A percentile compares a stretch with the other conserved stretches of the same genome.
These are phyloP conservation scores for Zaprionus ghesquierei DNA, from an alignment of 1,140 invertebrate genomes.

Conservation along the genomic window DNA sequence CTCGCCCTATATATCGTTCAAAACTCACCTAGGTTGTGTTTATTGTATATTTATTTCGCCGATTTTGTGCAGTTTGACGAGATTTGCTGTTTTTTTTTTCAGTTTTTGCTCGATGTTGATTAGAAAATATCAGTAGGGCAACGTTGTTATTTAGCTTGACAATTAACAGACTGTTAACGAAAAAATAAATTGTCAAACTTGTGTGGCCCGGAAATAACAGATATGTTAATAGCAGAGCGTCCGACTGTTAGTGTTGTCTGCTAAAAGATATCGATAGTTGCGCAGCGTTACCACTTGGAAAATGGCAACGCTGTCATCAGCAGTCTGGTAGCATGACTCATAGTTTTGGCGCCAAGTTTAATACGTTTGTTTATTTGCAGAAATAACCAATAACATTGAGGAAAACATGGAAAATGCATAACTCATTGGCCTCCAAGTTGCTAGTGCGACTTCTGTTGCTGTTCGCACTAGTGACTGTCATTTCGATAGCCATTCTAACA, in stretches of 20 bases:
- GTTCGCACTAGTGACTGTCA: slow-evolving; percentile 57
- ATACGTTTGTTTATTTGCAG: not conserved
- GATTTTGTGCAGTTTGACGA: slow-evolving; percentile 8
- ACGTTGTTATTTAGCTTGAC: slow-evolving; percentile 33
- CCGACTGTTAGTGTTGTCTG: not conserved
- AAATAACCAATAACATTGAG: not conserved
- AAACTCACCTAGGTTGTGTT: slow-evolving; percentile 50
- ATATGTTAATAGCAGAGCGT: slow-evolving; percentile 1
- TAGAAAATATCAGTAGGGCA: slow-evolving; percentile 20
- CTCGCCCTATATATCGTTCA: slow-evolving; percentile 6
- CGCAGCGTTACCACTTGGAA: not conserved
- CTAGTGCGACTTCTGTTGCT: slow-evolving; percentile 66
- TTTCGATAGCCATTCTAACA: slow-evolving; percentile 60
- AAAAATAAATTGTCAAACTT: slow-evolving; percentile 12
- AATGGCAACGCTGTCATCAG: not conserved
- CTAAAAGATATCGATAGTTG: not conserved
- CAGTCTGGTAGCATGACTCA: slow-evolving; percentile 1
- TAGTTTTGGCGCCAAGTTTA: not conserved
- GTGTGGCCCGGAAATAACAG: not conserved
- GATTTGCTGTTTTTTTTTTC: not conserved
- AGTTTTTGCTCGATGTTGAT: slow-evolving; percentile 11
- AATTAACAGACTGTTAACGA: slow-evolving; percentile 21
- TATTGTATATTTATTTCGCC: slow-evolving; percentile 12
- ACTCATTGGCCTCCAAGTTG: slow-evolving; percentile 55
- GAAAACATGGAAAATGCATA: slow-evolving; percentile 75